These are phyloP conservation scores for Lanius ludovicianus DNA, from an alignment of 2,113 vertebrate species.

Conservation along the genomic window DNA sequence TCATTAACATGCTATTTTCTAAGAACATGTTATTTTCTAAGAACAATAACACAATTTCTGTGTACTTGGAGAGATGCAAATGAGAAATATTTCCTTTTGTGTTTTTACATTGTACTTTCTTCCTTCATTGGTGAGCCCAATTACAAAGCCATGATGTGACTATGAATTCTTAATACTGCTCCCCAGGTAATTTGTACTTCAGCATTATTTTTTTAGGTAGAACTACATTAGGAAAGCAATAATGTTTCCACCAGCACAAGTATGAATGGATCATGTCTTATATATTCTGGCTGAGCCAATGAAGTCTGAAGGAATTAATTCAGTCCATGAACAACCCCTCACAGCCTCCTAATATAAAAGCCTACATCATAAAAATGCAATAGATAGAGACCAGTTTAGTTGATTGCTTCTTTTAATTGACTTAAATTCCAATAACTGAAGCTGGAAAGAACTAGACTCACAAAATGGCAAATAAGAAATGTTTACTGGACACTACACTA, in stretches of 20 bases:
- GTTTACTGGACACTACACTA: not conserved
- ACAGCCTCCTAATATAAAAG: not conserved
- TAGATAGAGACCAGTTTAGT: not conserved
- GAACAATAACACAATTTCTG: not conserved
- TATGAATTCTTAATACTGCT: conserved; percentile 29
- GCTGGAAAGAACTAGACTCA: not conserved
- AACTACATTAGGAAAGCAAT: not conserved
- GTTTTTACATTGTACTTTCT: not conserved
- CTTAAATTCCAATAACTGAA: not conserved
- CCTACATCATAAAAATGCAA: not conserved
- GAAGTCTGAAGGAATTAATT: conserved; percentile 10
- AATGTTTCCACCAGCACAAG: not conserved
- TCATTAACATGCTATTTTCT: not conserved
- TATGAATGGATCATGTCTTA: not conserved
- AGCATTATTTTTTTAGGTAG: conserved; percentile 6
- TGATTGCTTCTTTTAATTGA: not conserved
- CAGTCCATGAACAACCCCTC: not conserved
- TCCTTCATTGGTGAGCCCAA: not conserved
- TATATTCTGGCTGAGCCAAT: not conserved
- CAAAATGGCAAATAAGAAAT: not conserved
- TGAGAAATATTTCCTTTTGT: not conserved
- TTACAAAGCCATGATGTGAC: conserved; percentile 39
- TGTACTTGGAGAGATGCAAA: not conserved
- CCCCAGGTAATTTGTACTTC: not conserved
- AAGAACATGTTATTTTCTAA: not conserved